These are phyloP conservation scores for Bucco capensis DNA, from an alignment of 2,113 vertebrate genomes.

Conservation along the genomic window DNA sequence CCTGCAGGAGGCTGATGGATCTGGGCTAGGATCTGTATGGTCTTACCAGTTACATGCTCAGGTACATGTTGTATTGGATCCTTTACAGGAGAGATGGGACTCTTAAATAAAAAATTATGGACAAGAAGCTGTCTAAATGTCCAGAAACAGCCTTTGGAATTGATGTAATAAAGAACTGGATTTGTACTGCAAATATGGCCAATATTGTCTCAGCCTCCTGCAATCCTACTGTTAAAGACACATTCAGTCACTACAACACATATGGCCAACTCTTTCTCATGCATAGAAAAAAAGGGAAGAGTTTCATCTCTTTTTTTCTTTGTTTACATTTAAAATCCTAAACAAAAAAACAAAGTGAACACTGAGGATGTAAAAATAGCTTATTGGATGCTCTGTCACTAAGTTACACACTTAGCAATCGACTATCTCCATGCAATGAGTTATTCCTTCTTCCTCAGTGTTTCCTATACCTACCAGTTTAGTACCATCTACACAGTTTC, in stretches of 20 bases:
- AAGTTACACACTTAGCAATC: background rate
- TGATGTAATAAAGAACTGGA: background rate
- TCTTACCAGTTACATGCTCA: background rate
- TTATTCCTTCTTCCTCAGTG: background rate
- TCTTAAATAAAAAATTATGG: background rate
- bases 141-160: background rate
- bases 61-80: rapidly evolving
- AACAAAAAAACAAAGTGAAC: background rate
- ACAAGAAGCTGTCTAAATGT: background rate
- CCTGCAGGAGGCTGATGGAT: background rate
- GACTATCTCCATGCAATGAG: background rate
- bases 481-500: background rate
- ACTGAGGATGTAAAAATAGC: background rate
- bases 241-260: background rate
- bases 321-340: background rate
- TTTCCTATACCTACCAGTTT: background rate
- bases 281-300: background rate
- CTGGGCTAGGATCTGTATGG: background rate
- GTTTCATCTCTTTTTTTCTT: background rate
- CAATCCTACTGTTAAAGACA: background rate
- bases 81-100: background rate
- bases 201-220: background rate
- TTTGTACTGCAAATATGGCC: background rate
- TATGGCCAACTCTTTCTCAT: background rate
- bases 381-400: background rate